Conservation (phyloP, 2,888 invertebrate species). For the Pseudoips prasinana region DNA sequence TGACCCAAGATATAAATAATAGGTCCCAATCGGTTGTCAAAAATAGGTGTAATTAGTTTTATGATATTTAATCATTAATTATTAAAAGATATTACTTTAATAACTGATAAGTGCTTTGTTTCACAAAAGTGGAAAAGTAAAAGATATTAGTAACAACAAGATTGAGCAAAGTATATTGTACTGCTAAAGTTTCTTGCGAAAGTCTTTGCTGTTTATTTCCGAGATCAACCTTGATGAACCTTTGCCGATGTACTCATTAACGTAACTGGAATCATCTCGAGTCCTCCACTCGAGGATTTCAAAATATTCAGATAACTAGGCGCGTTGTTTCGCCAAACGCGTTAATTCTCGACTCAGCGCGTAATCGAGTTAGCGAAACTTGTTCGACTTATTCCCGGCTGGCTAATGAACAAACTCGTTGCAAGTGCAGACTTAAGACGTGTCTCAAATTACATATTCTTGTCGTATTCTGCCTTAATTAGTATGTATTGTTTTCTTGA, state of each 20-base stretch:
- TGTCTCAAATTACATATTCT: slow-evolving; percentile 52
- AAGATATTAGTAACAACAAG: no score
- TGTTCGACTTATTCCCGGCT: slow-evolving; percentile 52
- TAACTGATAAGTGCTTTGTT: no score
- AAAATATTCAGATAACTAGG: slow-evolving; percentile 27
- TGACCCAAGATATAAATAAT: no score
- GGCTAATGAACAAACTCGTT: slow-evolving; percentile 63
- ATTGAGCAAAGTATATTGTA: no score
- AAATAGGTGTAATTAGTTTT: no score
- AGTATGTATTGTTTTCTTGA: slow-evolving; percentile 10
- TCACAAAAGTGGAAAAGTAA: no score
- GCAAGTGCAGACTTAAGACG: slow-evolving; percentile 49
- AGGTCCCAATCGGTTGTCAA: no score
- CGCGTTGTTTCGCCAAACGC: slow-evolving; percentile 31
- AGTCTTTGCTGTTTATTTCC: no score
- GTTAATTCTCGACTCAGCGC: slow-evolving; percentile 26
- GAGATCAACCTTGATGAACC: no score
- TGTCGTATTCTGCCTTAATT: slow-evolving; percentile 19
- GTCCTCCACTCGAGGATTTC: slow-evolving; percentile 2
- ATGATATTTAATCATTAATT: no score
- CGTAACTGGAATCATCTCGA: slow-evolving; percentile 14
- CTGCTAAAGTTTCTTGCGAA: no score
- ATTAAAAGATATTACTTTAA: no score
- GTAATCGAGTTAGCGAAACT: slow-evolving; percentile 47
- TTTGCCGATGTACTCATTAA: slow-evolving; percentile 1